Evolutionary conservation across 92 coral and sea anemone genomes (phyloP).

Genomic region (Porites evermanni): DNA sequence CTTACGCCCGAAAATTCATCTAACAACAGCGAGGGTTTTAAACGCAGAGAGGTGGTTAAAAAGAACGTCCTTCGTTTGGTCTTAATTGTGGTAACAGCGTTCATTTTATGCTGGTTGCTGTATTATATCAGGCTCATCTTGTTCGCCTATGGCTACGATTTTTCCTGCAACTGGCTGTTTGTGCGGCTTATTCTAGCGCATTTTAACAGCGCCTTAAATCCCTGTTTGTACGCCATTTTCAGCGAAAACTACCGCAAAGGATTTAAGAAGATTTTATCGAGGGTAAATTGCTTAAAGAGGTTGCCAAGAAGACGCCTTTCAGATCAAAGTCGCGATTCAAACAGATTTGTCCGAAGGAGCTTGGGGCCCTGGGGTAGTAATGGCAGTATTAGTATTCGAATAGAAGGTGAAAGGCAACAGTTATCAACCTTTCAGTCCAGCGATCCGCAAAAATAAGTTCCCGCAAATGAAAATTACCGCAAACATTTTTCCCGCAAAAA

Average conservation of each 20-base stretch:
- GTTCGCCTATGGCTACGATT: conserved; percentile 60
- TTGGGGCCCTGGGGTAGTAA: conserved; percentile 23
- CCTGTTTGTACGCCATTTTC: conserved; percentile 67
- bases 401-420: background rate
- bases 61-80: conserved; percentile 79
- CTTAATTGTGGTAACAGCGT: conserved; percentile 67
- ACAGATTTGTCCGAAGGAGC: background rate
- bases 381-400: conserved; percentile 29
- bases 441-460: no score
- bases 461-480: no score
- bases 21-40: conserved; percentile 47
- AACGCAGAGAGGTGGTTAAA: conserved; percentile 63
- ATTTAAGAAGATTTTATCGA: conserved; percentile 32
- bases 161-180: conserved; percentile 64
- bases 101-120: conserved; percentile 73
- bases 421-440: background rate
- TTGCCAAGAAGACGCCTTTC: background rate
- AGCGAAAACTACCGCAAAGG: conserved; percentile 80
- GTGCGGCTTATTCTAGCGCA: conserved; percentile 71
- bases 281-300: background rate
- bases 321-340: conserved; percentile 9
- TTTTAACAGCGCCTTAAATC: conserved; percentile 77
- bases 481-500: no score
- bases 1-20: conserved; percentile 40
- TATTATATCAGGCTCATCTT: conserved; percentile 64